Percentiles rank a stretch among this genome's conserved stretches.
Evolutionary conservation across 2,888 invertebrate genomes (phyloP).

Genomic region (Tachina grossa): DNA sequence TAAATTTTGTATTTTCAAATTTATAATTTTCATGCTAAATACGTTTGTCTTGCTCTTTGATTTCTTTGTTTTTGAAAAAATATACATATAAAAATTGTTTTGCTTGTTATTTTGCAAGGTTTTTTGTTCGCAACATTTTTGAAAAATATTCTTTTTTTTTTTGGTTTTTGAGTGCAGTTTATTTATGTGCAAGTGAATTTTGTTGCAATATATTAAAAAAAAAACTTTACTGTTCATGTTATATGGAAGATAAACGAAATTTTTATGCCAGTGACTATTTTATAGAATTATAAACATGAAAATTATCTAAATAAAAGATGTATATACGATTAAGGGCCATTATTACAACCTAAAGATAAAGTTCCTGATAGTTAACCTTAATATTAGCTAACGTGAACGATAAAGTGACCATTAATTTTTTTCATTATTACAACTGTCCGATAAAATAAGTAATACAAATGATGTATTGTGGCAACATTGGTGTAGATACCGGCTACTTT

Average conservation of each 20-base stretch:
- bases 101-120: conserved; percentile 67
- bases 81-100: conserved; percentile 53
- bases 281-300: neutral
- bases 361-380: too few species aligned
- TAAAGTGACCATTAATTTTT: too few species aligned
- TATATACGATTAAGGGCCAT: too few species aligned
- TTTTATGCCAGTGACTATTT: neutral
- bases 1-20: conserved; percentile 4
- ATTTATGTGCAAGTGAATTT: conserved; percentile 47
- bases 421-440: too few species aligned
- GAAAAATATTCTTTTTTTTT: conserved; percentile 3
- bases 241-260: conserved; percentile 18
- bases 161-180: conserved; percentile 64
- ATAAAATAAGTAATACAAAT: too few species aligned
- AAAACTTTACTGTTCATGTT: conserved; percentile 14
- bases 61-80: conserved; percentile 4
- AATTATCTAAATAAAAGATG: too few species aligned
- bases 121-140: conserved; percentile 56
- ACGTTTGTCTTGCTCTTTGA: conserved; percentile 69
- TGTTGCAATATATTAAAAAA: conserved; percentile 9
- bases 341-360: too few species aligned
- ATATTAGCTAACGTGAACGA: too few species aligned
- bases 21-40: conserved; percentile 57
- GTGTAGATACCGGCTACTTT: too few species aligned
- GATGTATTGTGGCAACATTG: too few species aligned